phyloP scores from a whole-genome alignment of 2,113 vertebrate genomes.

The Oncorhynchus gorbuscha region DNA sequence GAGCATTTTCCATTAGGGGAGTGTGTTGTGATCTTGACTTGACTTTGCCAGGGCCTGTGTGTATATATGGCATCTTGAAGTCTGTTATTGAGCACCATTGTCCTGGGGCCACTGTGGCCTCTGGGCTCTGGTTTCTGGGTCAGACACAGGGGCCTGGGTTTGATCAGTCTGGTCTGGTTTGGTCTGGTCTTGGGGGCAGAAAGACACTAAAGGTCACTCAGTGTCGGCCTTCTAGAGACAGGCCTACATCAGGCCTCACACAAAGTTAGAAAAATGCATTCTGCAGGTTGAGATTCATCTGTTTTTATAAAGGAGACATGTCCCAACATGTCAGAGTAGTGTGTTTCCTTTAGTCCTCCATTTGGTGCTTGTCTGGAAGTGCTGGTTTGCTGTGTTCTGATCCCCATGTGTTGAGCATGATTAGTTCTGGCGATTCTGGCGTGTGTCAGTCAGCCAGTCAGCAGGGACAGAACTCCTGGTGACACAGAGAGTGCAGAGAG shows the following conservation, averaged over 20 bases:
- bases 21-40: constrained; percentile 55
- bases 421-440: not conserved
- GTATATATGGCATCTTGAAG: not conserved
- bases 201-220: no score
- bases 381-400: not conserved
- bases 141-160: not conserved
- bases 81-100: not conserved
- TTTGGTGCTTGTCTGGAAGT: not conserved
- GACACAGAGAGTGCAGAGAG: not conserved
- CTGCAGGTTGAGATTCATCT: constrained; percentile 15
- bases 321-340: no score
- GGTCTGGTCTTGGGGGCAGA: not conserved
- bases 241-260: not conserved
- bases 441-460: not conserved
- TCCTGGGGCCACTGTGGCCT: not conserved
- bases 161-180: not conserved
- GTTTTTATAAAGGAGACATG: not conserved
- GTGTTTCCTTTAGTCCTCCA: not conserved
- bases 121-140: not conserved
- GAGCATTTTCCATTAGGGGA: not conserved
- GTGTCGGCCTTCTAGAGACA: not conserved
- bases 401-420: not conserved
- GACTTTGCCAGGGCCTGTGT: constrained; percentile 57
- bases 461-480: not conserved
- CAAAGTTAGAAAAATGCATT: no score